These are phyloP conservation scores for Danaus plexippus DNA, from an alignment of 1,140 invertebrate species.

Conservation along the genomic window DNA sequence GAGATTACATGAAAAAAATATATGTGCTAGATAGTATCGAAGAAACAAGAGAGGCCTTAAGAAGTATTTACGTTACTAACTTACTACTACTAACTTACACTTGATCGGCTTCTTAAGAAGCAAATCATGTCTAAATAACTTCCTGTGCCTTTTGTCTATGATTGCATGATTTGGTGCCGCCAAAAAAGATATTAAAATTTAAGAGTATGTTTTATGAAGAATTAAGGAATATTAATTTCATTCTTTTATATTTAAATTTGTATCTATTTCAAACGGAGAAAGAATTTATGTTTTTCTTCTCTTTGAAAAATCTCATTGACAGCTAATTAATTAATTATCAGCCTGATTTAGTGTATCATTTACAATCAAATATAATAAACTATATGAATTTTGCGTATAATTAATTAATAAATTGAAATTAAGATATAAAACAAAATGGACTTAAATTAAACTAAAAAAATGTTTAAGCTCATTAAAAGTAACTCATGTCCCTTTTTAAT, in stretches of 20 bases:
- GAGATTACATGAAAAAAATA: no score
- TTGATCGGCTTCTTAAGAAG: conserved; percentile 3
- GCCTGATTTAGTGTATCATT: conserved; percentile 26
- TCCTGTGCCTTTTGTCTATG: no score
- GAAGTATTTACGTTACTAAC: background rate
- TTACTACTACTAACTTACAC: background rate
- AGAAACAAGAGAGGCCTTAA: no score
- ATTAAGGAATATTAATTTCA: no score
- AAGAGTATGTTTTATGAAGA: background rate
- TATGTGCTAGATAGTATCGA: no score
- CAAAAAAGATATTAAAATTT: conserved; percentile 1
- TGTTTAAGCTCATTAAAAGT: no score
- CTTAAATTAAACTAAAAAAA: no score
- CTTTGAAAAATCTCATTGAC: conserved; percentile 33
- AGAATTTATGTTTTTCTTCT: conserved; percentile 30
- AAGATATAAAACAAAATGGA: no score
- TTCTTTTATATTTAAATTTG: no score
- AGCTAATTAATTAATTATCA: conserved; percentile 33
- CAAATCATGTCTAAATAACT: conserved; percentile 4
- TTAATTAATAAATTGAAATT: background rate
- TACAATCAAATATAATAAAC: conserved; percentile 23
- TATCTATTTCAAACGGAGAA: conserved; percentile 7
- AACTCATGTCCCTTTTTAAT: no score
- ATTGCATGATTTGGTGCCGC: no score
- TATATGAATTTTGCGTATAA: conserved; percentile 9